These are phyloP conservation scores for Hermaeophaga mercurialis DNA, from an alignment of 2,888 invertebrate species.

Conservation along the genomic window DNA sequence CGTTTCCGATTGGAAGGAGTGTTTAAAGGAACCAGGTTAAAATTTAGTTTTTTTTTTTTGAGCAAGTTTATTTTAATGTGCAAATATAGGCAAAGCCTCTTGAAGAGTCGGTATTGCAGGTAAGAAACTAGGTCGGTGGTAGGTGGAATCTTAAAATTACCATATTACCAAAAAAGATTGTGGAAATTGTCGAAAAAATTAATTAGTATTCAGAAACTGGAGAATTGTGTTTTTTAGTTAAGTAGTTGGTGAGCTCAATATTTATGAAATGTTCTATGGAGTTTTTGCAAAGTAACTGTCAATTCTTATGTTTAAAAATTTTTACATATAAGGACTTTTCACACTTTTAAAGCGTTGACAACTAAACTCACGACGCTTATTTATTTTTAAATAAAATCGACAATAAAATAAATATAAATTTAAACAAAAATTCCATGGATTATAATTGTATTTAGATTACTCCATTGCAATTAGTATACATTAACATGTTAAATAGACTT, in stretches of 20 bases:
- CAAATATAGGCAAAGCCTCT: conserved; percentile 37
- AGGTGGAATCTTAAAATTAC: conserved; percentile 19
- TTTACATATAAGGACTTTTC: too few species aligned
- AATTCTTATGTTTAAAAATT: too few species aligned
- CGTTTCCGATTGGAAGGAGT: conserved; percentile 26
- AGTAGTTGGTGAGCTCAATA: too few species aligned
- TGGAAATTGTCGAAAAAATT: neutral
- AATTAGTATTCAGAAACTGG: neutral
- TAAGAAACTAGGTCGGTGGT: conserved; percentile 20
- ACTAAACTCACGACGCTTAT: too few species aligned
- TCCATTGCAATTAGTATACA: too few species aligned
- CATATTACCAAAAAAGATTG: conserved; percentile 2
- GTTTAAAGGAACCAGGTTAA: conserved; percentile 39
- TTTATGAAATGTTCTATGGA: neutral
- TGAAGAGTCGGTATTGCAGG: conserved; percentile 24
- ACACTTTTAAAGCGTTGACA: too few species aligned
- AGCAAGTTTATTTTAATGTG: conserved; percentile 41
- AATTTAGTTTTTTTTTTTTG: conserved; percentile 38
- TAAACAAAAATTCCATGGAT: too few species aligned
- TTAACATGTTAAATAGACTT: too few species aligned
- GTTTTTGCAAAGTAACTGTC: too few species aligned
- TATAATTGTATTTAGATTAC: too few species aligned
- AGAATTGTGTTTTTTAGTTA: neutral
- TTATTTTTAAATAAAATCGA: too few species aligned
- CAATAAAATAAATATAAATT: too few species aligned